Evolutionary conservation across 2,888 invertebrate species (phyloP).

Genomic region (Meghimatium bilineatum): DNA sequence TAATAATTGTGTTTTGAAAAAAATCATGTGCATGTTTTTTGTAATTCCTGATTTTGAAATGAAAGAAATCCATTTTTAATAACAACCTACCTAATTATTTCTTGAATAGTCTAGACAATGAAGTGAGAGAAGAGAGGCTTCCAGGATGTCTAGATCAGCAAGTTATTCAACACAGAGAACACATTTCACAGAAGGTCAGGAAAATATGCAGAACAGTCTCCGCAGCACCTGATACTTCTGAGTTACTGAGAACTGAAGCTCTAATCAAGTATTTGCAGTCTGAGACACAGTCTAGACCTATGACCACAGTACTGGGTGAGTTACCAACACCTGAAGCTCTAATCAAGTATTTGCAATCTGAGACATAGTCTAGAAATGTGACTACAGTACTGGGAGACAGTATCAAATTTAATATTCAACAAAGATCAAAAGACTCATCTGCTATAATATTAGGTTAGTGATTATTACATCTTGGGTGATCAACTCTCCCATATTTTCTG

Average conservation of each 20-base stretch:
- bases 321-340: neutral
- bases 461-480: too few relatives aligned
- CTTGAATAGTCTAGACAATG: neutral
- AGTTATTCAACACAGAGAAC: constrained; percentile 54
- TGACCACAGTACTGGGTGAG: neutral
- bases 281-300: neutral
- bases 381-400: neutral
- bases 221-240: constrained; percentile 8
- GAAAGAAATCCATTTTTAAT: neutral
- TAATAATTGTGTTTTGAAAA: neutral
- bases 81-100: neutral
- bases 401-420: neutral
- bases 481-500: too few relatives aligned
- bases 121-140: constrained; percentile 42
- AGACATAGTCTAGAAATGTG: neutral
- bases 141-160: constrained; percentile 62
- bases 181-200: constrained; percentile 55
- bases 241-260: neutral
- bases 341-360: constrained; percentile 6
- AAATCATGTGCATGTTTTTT: neutral
- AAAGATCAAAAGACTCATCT: neutral
- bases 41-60: neutral
- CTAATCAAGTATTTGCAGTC: constrained; percentile 17
- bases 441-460: constrained; percentile 16
- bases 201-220: constrained; percentile 45